Conservation (phyloP, 2,888 invertebrate genomes). For the Panopea generosa region DNA sequence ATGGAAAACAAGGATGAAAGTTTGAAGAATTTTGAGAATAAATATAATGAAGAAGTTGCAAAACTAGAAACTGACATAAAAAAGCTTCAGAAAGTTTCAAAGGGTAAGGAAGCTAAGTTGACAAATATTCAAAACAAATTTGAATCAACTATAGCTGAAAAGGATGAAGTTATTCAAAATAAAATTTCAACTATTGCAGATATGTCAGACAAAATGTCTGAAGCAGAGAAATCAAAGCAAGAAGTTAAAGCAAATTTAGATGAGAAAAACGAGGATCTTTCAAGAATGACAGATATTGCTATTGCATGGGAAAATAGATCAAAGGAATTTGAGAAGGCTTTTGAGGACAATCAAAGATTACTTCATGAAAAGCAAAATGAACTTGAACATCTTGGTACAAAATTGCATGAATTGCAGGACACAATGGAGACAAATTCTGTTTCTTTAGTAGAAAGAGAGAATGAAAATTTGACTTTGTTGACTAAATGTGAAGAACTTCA, state of each 20-base stretch:
- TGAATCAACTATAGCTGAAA: constrained; percentile 6
- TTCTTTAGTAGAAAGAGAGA: not conserved
- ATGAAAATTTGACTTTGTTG: not conserved
- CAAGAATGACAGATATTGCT: constrained; percentile 32
- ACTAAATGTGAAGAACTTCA: too few species aligned
- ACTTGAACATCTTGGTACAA: not conserved
- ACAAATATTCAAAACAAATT: constrained; percentile 57
- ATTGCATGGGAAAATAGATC: constrained; percentile 48
- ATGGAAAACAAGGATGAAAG: too few species aligned
- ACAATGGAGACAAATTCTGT: not conserved
- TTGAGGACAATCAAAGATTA: constrained; percentile 1
- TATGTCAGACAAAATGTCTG: constrained; percentile 36
- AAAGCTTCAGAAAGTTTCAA: constrained; percentile 60
- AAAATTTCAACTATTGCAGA: constrained; percentile 40
- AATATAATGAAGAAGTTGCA: constrained; percentile 38
- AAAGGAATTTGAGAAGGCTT: constrained; percentile 32
- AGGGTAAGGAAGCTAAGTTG: constrained; percentile 68
- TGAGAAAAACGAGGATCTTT: constrained; percentile 12
- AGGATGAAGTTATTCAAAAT: constrained; percentile 43
- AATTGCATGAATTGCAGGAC: not conserved
- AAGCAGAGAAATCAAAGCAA: constrained; percentile 22
- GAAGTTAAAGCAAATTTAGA: constrained; percentile 8
- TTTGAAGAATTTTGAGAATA: too few species aligned
- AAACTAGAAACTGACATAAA: constrained; percentile 54
- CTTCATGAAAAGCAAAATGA: constrained; percentile 5